These are phyloP conservation scores for Buathra laborator DNA, from an alignment of 2,888 invertebrate species.

Conservation along the genomic window DNA sequence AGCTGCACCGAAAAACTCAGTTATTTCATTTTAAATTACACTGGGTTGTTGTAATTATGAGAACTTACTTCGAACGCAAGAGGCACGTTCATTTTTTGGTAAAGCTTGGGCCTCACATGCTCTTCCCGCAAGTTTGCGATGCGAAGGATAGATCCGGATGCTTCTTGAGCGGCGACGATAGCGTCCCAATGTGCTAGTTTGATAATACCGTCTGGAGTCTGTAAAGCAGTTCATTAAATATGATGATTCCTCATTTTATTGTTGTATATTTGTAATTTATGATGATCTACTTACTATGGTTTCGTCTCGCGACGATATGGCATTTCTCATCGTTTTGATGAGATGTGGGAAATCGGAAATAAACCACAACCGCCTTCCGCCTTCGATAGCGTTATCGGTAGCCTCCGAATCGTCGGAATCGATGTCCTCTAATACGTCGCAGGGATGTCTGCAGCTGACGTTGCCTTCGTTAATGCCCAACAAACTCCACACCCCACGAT, in stretches of 20 bases:
- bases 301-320: too few relatives aligned
- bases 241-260: not conserved
- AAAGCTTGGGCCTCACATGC: not conserved
- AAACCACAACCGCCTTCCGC: not conserved
- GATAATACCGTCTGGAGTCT: not conserved
- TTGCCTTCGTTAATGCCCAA: not conserved
- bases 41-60: not conserved
- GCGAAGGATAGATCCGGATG: too few relatives aligned
- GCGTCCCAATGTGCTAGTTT: not conserved
- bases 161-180: not conserved
- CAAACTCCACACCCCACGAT: not conserved
- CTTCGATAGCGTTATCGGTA: too few relatives aligned
- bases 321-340: not conserved
- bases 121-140: too few relatives aligned
- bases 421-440: not conserved
- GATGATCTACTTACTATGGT: not conserved
- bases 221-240: not conserved
- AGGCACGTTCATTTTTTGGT: slow-evolving; percentile 63
- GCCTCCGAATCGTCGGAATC: too few relatives aligned
- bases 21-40: not conserved
- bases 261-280: not conserved
- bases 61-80: slow-evolving; percentile 52
- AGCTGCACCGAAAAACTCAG: slow-evolving; percentile 22
- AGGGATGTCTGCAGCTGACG: not conserved
- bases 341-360: slow-evolving; percentile 26